Conservation (phyloP, 1,140 invertebrate species). For the Caerostris darwini region DNA sequence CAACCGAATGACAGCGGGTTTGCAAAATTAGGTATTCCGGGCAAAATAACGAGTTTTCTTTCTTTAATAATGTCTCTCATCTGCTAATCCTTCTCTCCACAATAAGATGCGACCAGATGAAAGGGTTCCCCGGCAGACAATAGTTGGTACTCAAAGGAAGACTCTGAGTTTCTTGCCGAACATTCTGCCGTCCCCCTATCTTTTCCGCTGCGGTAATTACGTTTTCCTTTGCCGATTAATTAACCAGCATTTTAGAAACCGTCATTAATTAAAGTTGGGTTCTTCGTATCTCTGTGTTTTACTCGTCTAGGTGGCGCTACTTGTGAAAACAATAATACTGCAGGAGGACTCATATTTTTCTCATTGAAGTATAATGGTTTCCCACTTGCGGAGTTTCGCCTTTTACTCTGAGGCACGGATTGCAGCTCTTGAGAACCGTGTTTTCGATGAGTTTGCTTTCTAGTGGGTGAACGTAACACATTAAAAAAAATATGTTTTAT, state of each 20-base stretch:
- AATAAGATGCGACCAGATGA: slow-evolving; percentile 1
- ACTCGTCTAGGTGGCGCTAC: neutral
- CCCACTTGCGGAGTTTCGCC: neutral
- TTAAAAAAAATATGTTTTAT: too few species aligned
- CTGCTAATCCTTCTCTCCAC: neutral
- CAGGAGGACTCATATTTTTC: neutral
- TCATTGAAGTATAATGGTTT: neutral
- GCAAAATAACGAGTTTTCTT: neutral
- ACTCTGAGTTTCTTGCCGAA: neutral
- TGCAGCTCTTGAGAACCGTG: neutral
- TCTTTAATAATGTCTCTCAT: neutral
- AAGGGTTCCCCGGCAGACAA: neutral
- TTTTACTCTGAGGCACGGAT: neutral
- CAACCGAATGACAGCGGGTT: neutral
- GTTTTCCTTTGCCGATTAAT: slow-evolving; percentile 33
- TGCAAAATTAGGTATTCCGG: neutral
- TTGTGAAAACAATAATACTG: neutral
- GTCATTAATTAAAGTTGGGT: neutral
- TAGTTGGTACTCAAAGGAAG: neutral
- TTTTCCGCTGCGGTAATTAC: neutral
- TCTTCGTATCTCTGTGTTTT: neutral
- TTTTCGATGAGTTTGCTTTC: too few species aligned
- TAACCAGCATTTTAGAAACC: neutral
- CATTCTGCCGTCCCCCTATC: neutral
- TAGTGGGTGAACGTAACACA: too few species aligned